Conservation (phyloP, 2,113 vertebrate genomes). For the Dipodomys spectabilis region DNA sequence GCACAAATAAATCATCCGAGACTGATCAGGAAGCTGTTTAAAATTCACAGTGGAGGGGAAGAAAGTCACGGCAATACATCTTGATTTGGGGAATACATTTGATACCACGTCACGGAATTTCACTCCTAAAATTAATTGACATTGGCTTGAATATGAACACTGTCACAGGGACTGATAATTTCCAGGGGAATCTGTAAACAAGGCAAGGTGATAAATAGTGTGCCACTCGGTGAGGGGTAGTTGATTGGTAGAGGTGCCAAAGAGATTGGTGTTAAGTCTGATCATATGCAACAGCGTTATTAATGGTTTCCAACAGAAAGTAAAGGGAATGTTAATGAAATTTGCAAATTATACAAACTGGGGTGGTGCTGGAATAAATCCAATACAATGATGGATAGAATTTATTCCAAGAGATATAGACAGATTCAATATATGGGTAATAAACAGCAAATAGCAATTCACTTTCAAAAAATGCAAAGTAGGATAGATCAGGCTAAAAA, state of each 20-base stretch:
- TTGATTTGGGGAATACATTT: conserved; percentile 76
- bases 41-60: conserved; percentile 71
- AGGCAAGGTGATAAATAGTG: conserved; percentile 72
- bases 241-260: conserved; percentile 77
- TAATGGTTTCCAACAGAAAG: conserved; percentile 80
- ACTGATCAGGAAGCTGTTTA: conserved; percentile 72
- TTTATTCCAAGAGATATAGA: conserved; percentile 80
- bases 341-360: conserved; percentile 81
- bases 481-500: conserved; percentile 50
- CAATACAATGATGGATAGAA: conserved; percentile 79
- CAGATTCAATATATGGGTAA: conserved; percentile 79
- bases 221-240: conserved; percentile 61
- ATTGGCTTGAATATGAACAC: conserved; percentile 66
- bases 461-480: conserved; percentile 75
- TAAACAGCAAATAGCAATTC: conserved; percentile 77
- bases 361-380: conserved; percentile 76
- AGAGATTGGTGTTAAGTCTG: conserved; percentile 73
- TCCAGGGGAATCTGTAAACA: conserved; percentile 75
- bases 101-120: conserved; percentile 73
- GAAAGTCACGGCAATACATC: conserved; percentile 72
- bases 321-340: conserved; percentile 83
- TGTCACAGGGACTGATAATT: conserved; percentile 78
- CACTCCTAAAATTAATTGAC: conserved; percentile 81
- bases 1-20: conserved; percentile 74
- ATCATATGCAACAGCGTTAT: conserved; percentile 79